Conservation (phyloP, 2,113 vertebrate species). For the Dunckerocampus dactyliophorus region DNA sequence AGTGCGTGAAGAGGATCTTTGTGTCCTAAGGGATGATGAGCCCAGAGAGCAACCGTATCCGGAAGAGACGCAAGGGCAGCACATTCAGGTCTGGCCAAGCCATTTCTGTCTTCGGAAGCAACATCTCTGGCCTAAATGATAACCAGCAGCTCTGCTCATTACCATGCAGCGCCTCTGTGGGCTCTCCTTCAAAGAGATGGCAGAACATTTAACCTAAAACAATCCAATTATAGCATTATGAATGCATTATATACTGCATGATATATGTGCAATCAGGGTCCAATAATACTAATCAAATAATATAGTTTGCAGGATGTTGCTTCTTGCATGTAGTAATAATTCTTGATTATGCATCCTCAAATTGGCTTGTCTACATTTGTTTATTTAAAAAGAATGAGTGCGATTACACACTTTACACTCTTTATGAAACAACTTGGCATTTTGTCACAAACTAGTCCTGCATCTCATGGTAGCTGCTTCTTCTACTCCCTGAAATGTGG, state of each 20-base stretch:
- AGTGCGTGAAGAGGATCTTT: conserved; percentile 70
- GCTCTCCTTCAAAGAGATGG: conserved; percentile 12
- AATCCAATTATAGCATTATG: not conserved
- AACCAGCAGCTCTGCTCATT: conserved; percentile 46
- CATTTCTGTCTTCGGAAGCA: conserved; percentile 62
- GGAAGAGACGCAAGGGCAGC: conserved; percentile 57
- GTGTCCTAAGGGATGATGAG: conserved; percentile 52
- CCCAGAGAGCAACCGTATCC: conserved; percentile 56
- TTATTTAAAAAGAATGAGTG: too few species aligned
- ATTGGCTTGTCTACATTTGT: too few species aligned
- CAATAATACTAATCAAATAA: too few species aligned
- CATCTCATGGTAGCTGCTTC: too few species aligned
- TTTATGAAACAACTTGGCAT: too few species aligned
- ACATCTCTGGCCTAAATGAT: conserved; percentile 61
- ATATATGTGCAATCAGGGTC: too few species aligned
- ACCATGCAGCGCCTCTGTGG: conserved; percentile 19
- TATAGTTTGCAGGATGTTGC: too few species aligned
- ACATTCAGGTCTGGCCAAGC: conserved; percentile 73
- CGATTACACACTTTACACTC: too few species aligned
- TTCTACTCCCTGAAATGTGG: too few species aligned
- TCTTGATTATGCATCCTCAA: too few species aligned
- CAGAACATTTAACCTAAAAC: not conserved
- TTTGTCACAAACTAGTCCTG: too few species aligned
- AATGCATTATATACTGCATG: not conserved
- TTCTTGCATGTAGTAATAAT: too few species aligned